A percentile compares a stretch with the other conserved stretches of the same genome.
phyloP scores from a whole-genome alignment of 2,888 invertebrate species.

The Cynaeus angustus region DNA sequence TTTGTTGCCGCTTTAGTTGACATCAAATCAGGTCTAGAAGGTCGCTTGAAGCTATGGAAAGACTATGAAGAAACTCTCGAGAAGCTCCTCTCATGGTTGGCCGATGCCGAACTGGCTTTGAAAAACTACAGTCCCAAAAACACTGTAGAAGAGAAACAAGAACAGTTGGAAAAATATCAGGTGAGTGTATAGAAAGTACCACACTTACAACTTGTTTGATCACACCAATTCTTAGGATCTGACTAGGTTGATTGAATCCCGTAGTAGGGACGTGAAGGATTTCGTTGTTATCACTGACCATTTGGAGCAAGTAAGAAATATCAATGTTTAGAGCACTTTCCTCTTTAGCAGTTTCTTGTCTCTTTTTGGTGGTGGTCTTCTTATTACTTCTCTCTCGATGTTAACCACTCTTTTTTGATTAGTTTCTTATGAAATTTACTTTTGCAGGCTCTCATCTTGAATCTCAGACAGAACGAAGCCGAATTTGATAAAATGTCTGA shows the following conservation, averaged over 20 bases:
- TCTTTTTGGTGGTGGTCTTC: constrained; percentile 51
- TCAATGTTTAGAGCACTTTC: constrained; percentile 34
- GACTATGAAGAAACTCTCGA: constrained; percentile 92
- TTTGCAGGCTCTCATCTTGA: constrained; percentile 81
- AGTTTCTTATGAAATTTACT: constrained; percentile 58
- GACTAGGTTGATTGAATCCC: constrained; percentile 82
- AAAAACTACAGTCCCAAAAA: constrained; percentile 90
- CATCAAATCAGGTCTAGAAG: constrained; percentile 85
- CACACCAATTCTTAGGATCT: constrained; percentile 77
- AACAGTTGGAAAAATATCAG: constrained; percentile 93
- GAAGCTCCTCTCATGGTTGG: constrained; percentile 87
- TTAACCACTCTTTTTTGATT: constrained; percentile 24
- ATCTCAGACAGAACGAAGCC: constrained; percentile 87
- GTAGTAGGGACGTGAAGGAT: constrained; percentile 82
- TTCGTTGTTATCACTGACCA: constrained; percentile 84
- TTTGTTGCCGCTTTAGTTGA: constrained; percentile 85
- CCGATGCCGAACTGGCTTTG: constrained; percentile 88
- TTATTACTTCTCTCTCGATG: constrained; percentile 46
- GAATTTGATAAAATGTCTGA: constrained; percentile 91
- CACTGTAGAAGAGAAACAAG: constrained; percentile 91
- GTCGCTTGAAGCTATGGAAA: constrained; percentile 91
- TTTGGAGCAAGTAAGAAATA: constrained; percentile 86
- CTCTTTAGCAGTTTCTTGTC: constrained; percentile 34
- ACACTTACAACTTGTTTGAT: background rate
- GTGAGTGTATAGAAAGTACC: constrained; percentile 71